Evolutionary conservation across 2,113 vertebrate species (phyloP), one percentile per base, ranked within the genome.

Genomic region (Tyto alba): DNA sequence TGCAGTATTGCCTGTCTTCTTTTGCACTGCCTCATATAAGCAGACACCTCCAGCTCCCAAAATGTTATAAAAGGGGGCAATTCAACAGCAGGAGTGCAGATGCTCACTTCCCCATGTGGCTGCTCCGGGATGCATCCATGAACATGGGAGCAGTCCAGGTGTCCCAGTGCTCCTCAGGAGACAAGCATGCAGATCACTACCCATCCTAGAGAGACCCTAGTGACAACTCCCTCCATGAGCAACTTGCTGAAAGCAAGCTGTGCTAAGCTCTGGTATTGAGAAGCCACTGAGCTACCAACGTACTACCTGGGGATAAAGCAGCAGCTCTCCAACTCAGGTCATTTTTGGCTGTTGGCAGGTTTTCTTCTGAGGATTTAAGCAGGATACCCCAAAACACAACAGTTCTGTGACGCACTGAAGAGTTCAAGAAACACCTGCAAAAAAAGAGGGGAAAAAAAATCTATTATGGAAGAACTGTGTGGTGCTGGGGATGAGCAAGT

Each of bases 271-370:
- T 9, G 22, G 8, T 13, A 45, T 8, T 11, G 38, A 34, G 32
- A 71, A 55, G 25, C 11, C 34, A 40, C 73, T 21, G 85, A 85
- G 29, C 52, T 62, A 68, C 75, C 48, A 40, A 23, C 5, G 7
- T 8, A 9, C 16, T 88, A 96, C 96, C 95, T 96, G 93, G 13
- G 52, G 47, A 64, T 55, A 75, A 60, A 59, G 69, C 73, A 85
- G 81, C 40, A 78, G 84, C n/a, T 81, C 81, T 94, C 43, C 86
- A 84, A 14, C 64, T 97, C 96, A 97, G 73, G 93, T 84, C 95
- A 96, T 97, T 92, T 84, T 91, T 22, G 43, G 56, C 80, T 67
- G 38, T 55, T 67, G 14, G 86, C 26, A 86, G 59, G 40, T 59
- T 82, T 86, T 87, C 73, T 82, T 87, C 77, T 0, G 0, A 74